Evolutionary conservation across 2,797 vertebrate species (phyloP).

Genomic region (Acrossocheilus wenchowensis): DNA sequence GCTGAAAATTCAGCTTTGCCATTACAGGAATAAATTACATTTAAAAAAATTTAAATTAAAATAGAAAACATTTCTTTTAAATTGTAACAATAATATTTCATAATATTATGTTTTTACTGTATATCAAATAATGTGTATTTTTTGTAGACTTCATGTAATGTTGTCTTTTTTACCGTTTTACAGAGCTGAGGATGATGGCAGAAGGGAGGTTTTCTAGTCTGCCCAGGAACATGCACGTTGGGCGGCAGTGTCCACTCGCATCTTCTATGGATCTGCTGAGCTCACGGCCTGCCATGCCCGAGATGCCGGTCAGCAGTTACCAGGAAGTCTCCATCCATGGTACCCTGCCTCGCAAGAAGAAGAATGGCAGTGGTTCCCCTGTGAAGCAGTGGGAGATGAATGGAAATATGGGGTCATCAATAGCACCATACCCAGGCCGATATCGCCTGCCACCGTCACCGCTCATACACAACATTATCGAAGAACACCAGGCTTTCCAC

Average conservation of each 20-base stretch:
- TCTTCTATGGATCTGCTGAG: constrained; percentile 94
- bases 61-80: not conserved
- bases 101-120: not conserved
- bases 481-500: constrained; percentile 78
- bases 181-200: constrained; percentile 92
- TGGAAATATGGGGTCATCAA: constrained; percentile 67
- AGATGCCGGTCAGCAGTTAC: constrained; percentile 73
- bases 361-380: constrained; percentile 68
- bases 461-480: constrained; percentile 79
- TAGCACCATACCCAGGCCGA: constrained; percentile 66
- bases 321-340: constrained; percentile 91
- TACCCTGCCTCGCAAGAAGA: constrained; percentile 93
- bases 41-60: not conserved
- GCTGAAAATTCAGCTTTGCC: not conserved
- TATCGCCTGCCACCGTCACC: constrained; percentile 72
- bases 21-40: not conserved
- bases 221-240: constrained; percentile 84
- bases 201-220: constrained; percentile 93
- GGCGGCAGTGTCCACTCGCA: constrained; percentile 83
- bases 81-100: not conserved
- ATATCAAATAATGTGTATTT: not conserved
- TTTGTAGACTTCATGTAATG: not conserved
- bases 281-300: constrained; percentile 76
- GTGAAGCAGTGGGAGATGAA: constrained; percentile 74
- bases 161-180: constrained; percentile 26